Evolutionary conservation across 2,888 invertebrate genomes (phyloP).

Genomic region (Chrysolina haemoptera): DNA sequence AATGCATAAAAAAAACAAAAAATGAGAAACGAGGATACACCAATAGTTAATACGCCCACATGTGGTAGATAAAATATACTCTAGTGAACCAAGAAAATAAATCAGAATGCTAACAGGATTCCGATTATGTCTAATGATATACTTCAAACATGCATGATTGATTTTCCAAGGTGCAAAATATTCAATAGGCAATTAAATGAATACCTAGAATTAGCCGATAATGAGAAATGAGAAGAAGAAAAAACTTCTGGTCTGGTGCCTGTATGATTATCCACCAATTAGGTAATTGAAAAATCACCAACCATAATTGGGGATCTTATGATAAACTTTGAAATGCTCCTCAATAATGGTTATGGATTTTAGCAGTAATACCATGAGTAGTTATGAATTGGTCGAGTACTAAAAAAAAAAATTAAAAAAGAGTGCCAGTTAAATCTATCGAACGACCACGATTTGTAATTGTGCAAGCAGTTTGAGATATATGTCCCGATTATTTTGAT

Average conservation of each 20-base stretch:
- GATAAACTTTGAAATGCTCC: too few species aligned
- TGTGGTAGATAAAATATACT: neutral
- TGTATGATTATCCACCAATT: neutral
- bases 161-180: conserved; percentile 8
- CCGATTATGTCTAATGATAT: neutral
- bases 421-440: too few species aligned
- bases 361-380: too few species aligned
- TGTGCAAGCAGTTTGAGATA: too few species aligned
- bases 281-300: too few species aligned
- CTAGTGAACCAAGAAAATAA: neutral
- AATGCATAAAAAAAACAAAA: neutral
- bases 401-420: too few species aligned
- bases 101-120: conserved; percentile 4
- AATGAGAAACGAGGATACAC: neutral
- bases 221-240: neutral
- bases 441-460: too few species aligned
- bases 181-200: neutral
- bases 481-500: too few species aligned
- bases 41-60: neutral
- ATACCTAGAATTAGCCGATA: neutral
- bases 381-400: too few species aligned
- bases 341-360: too few species aligned
- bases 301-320: too few species aligned
- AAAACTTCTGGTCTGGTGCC: neutral
- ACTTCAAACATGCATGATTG: conserved; percentile 5